Evolutionary conservation across 2,797 vertebrate genomes (phyloP).

Genomic region (Chromobotia macracanthus): DNA sequence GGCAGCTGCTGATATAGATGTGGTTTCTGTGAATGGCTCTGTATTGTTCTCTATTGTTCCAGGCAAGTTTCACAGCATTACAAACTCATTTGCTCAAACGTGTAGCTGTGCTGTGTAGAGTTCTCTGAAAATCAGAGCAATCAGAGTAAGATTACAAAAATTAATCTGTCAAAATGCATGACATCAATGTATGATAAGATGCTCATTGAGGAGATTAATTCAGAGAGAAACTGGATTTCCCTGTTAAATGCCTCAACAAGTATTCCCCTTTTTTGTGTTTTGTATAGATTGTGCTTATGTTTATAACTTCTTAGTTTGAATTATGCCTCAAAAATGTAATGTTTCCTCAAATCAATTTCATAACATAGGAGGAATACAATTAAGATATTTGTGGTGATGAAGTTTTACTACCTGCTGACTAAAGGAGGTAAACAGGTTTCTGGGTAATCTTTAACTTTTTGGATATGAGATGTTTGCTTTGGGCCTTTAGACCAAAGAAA

Average conservation of each 20-base stretch:
- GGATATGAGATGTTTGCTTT: conserved; percentile 31
- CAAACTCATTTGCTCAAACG: conserved; percentile 50
- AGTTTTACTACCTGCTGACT: not conserved
- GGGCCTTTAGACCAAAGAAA: not conserved
- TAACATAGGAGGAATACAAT: conserved; percentile 14
- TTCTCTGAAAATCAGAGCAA: not conserved
- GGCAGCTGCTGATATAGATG: conserved; percentile 65
- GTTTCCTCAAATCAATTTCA: not conserved
- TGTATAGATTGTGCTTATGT: not conserved
- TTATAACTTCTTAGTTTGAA: not conserved
- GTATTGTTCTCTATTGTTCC: conserved; percentile 34
- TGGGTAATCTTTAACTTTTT: conserved; percentile 33
- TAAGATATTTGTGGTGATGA: not conserved
- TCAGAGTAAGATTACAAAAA: conserved; percentile 8
- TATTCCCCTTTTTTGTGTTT: conserved; percentile 2
- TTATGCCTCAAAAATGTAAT: not conserved
- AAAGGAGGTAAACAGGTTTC: conserved; percentile 16
- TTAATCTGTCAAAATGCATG: conserved; percentile 10
- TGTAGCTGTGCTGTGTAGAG: not conserved
- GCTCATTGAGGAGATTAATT: not conserved
- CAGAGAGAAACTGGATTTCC: not conserved
- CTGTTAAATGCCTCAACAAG: not conserved
- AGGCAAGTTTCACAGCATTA: conserved; percentile 47
- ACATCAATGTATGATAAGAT: conserved; percentile 1
- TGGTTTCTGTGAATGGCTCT: conserved; percentile 29